A percentile compares a stretch with the other conserved stretches of the same genome.
phyloP scores from a whole-genome alignment of 2,888 invertebrate species.

The Eristalis tenax region DNA sequence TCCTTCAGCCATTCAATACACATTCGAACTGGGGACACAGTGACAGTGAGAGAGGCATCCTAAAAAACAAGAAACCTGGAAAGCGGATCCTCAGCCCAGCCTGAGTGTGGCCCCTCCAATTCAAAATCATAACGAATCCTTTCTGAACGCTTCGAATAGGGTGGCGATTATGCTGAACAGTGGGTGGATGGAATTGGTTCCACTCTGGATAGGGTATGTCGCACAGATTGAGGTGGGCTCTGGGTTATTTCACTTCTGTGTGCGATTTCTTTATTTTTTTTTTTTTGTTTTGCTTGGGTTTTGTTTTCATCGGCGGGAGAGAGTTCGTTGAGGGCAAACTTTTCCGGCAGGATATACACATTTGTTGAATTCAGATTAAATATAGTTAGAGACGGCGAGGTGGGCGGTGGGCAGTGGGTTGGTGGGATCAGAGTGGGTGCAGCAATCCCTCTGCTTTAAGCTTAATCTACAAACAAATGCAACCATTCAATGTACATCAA shows the following conservation, averaged over 20 bases:
- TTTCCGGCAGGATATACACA: slow-evolving; percentile 47
- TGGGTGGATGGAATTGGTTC: slow-evolving; percentile 4
- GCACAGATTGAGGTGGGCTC: slow-evolving; percentile 61
- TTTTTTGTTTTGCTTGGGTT: slow-evolving; percentile 3
- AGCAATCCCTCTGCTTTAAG: slow-evolving; percentile 60
- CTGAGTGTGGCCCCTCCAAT: slow-evolving; percentile 33
- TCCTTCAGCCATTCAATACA: slow-evolving; percentile 60
- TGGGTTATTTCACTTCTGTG: neutral
- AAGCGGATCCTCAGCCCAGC: slow-evolving; percentile 23
- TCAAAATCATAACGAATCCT: slow-evolving; percentile 67
- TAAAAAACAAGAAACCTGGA: neutral
- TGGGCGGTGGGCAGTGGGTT: neutral
- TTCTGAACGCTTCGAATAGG: slow-evolving; percentile 36
- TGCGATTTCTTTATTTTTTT: neutral
- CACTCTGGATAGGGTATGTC: slow-evolving; percentile 30
- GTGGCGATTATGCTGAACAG: slow-evolving; percentile 59
- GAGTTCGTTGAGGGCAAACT: slow-evolving; percentile 50
- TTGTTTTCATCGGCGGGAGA: slow-evolving; percentile 1
- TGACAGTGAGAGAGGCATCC: neutral
- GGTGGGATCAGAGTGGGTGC: slow-evolving; percentile 26
- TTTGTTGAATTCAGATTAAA: slow-evolving; percentile 59
- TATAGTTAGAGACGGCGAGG: slow-evolving; percentile 41
- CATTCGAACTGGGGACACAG: slow-evolving; percentile 16
- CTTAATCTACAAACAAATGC: slow-evolving; percentile 70
- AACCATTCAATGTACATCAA: slow-evolving; percentile 57